Base-by-base conservation (phyloP, 2,113 vertebrate species). In the Neogobius melanostomus region DNA sequence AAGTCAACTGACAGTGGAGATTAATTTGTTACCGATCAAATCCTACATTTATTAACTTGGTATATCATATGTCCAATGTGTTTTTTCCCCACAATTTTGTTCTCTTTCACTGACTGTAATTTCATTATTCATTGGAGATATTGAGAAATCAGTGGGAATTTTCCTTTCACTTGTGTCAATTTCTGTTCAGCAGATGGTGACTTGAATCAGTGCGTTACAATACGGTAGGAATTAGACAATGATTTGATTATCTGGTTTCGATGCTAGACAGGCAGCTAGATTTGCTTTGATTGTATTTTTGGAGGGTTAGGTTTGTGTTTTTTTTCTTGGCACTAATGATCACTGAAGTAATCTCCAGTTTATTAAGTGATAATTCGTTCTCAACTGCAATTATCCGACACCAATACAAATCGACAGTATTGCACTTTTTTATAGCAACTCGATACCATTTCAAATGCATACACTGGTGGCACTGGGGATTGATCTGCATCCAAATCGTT, bases 401-500 rank as follows among this genome's bases (percentile, higher is more conserved):
- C 72, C 79, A 75, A 57, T 73, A 84, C 72, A 80, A 67, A 76
- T 46, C 77, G 74, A 67, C 17, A 62, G 72, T 75, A 69, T 83
- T 80, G 85, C 82, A 85, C 87, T 89, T 88, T 82, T 59, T 59
- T 49, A 51, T 64, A 80, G 44, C 52, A 60, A 66, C 53, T 66
- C 59, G 36, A 68, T 65, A 61, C 11, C 9, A 1, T 21, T 14
- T 57, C 47, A 28, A n/a, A 64, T 65, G 54, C 54, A 6, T 60
- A 60, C 48, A 5, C 9, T 16, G 57, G 11, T 11, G 62, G 59
- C 66, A 69, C 56, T 74, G 64, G 56, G 63, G 42, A 15, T 11
- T 48, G 52, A 73, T 66, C 77, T 82, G 49, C 68, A 36, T 69
- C 74, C 17, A 49, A 81, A 81, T 28, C 78, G 79, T 61, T 73